A percentile compares a stretch with the other conserved stretches of the same genome.
These are phyloP conservation scores for Acheta domesticus DNA, from an alignment of 2,888 invertebrate genomes.

Conservation along the genomic window DNA sequence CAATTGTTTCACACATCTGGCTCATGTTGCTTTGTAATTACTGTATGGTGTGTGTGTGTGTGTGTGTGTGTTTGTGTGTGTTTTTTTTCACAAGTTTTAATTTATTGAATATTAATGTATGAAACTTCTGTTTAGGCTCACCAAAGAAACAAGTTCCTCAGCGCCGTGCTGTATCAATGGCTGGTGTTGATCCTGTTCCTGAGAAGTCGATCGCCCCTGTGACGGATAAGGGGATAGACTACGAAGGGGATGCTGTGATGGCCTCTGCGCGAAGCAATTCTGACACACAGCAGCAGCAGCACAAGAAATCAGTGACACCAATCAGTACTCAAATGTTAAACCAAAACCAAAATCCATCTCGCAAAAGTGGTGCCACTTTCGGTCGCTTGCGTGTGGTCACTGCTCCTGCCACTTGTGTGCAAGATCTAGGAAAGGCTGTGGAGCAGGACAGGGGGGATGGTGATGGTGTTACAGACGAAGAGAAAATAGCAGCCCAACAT, in stretches of 20 bases:
- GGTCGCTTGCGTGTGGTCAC: slow-evolving; percentile 70
- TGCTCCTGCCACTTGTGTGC: slow-evolving; percentile 60
- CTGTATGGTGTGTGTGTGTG: too few relatives aligned
- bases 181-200: slow-evolving; percentile 44
- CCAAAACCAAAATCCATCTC: slow-evolving; percentile 38
- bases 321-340: slow-evolving; percentile 39
- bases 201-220: slow-evolving; percentile 29
- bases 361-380: slow-evolving; percentile 57
- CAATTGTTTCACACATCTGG: too few relatives aligned
- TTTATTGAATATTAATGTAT: too few relatives aligned
- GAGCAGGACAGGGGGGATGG: slow-evolving; percentile 20
- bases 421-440: slow-evolving; percentile 45
- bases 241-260: slow-evolving; percentile 60
- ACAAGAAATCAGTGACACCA: slow-evolving; percentile 46
- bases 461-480: slow-evolving; percentile 29
- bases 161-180: slow-evolving; percentile 51
- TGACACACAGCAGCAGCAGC: slow-evolving; percentile 44
- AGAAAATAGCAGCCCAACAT: slow-evolving; percentile 24
- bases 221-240: slow-evolving; percentile 55
- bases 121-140: slow-evolving; percentile 43
- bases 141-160: slow-evolving; percentile 47
- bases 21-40: too few relatives aligned
- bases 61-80: too few relatives aligned
- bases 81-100: too few relatives aligned
- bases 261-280: slow-evolving; percentile 53